phyloP scores from a whole-genome alignment of 2,113 vertebrate genomes.

The Coracopsis vasa region DNA sequence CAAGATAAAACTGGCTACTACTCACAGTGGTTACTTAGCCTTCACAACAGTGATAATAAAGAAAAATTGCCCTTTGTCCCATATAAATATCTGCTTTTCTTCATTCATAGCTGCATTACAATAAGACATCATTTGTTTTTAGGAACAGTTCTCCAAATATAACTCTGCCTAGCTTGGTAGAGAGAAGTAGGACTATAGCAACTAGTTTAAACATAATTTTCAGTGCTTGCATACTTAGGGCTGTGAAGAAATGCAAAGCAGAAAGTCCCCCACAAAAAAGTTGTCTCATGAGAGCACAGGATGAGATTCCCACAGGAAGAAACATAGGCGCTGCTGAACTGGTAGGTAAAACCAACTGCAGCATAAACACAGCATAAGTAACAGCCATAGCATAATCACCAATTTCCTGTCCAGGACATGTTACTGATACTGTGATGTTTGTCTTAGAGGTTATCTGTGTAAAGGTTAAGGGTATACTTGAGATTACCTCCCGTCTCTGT shows the following conservation, averaged over 20 bases:
- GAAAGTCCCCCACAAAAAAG: neutral
- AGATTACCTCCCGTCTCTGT: conserved; percentile 73
- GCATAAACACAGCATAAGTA: neutral
- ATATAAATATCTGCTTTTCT: neutral
- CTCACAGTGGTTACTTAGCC: neutral
- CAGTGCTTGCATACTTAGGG: neutral
- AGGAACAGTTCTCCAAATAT: neutral
- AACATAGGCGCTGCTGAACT: neutral
- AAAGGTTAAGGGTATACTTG: neutral
- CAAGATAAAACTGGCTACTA: neutral
- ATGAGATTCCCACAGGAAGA: neutral
- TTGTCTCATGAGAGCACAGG: neutral
- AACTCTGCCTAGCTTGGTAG: neutral
- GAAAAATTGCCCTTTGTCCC: neutral
- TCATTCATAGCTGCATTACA: fast-evolving
- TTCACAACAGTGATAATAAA: neutral
- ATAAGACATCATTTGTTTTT: neutral
- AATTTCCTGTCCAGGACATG: neutral
- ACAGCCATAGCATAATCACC: neutral
- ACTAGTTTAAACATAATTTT: neutral
- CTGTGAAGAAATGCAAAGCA: neutral
- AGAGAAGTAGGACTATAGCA: neutral
- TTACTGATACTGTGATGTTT: neutral
- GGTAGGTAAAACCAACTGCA: neutral
- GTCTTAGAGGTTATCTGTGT: neutral